Percentiles rank a stretch among this genome's conserved stretches.
Conservation (phyloP, 2,888 invertebrate species). For the Tiphia femorata region DNA sequence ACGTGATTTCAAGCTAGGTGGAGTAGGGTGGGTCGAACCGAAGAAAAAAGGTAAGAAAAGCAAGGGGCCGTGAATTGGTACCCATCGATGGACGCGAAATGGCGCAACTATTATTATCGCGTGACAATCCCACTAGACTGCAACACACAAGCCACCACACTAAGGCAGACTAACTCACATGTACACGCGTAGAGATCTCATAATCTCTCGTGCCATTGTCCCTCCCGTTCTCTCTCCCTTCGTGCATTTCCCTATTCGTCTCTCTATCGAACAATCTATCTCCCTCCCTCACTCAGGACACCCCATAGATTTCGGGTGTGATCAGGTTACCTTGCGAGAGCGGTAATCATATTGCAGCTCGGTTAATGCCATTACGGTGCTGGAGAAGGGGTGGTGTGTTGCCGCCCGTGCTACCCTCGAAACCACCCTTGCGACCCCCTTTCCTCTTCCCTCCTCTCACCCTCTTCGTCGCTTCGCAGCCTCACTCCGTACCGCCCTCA, state of each 20-base stretch:
- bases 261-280: slow-evolving; percentile 4
- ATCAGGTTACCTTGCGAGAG: slow-evolving; percentile 67
- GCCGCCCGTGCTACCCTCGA: slow-evolving; percentile 52
- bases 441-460: slow-evolving; percentile 7
- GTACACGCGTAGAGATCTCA: too few species aligned
- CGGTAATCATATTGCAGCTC: slow-evolving; percentile 68
- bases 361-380: slow-evolving; percentile 68
- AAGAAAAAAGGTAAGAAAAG: slow-evolving; percentile 27
- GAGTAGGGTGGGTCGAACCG: not conserved
- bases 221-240: not conserved
- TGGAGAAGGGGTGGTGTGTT: slow-evolving; percentile 46
- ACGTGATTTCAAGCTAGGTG: slow-evolving; percentile 56
- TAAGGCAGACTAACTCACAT: too few species aligned
- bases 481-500: slow-evolving; percentile 9
- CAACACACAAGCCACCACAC: slow-evolving; percentile 33
- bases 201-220: slow-evolving; percentile 8
- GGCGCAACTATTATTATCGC: slow-evolving; percentile 55
- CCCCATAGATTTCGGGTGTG: slow-evolving; percentile 64
- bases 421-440: slow-evolving; percentile 35
- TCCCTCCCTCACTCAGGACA: slow-evolving; percentile 31
- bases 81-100: slow-evolving; percentile 37
- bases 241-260: not conserved
- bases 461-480: slow-evolving; percentile 16
- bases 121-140: slow-evolving; percentile 37
- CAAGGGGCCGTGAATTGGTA: slow-evolving; percentile 14